Conservation (phyloP, 30 jellyfish, hydroid and myxozoan genomes). For the Aurelia aurita region DNA sequence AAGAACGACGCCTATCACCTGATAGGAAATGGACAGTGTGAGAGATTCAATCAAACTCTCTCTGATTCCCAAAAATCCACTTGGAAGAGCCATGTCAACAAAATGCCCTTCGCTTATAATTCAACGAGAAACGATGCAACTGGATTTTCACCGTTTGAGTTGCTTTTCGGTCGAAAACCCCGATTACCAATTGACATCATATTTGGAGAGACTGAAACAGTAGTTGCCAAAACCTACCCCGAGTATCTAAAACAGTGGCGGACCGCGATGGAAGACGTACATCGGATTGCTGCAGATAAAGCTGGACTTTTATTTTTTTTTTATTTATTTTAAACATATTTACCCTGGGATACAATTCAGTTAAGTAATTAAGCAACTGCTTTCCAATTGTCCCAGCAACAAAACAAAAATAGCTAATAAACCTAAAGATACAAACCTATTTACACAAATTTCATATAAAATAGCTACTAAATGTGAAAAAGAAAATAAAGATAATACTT, state of each 20-base stretch:
- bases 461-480: too few relatives aligned
- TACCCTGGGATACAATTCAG: too few relatives aligned
- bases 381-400: too few relatives aligned
- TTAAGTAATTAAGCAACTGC: too few relatives aligned
- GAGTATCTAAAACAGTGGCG: constrained; percentile 23
- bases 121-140: constrained; percentile 18
- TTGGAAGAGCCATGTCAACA: constrained; percentile 20
- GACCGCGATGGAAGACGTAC: constrained; percentile 24
- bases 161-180: constrained; percentile 23
- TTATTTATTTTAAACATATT: too few relatives aligned
- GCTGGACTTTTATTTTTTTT: too few relatives aligned
- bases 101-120: constrained; percentile 27
- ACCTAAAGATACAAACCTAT: too few relatives aligned
- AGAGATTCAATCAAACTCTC: constrained; percentile 39
- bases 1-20: constrained; percentile 69
- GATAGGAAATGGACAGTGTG: constrained; percentile 61
- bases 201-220: not conserved
- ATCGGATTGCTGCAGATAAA: constrained; percentile 1
- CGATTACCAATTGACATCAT: constrained; percentile 20
- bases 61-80: constrained; percentile 13
- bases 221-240: not conserved
- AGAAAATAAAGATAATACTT: too few relatives aligned
- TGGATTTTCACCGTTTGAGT: not conserved
- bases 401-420: too few relatives aligned
- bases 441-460: too few relatives aligned